Evolutionary conservation across 2,888 invertebrate genomes (phyloP).

Genomic region (Meliscaeva auricollis): DNA sequence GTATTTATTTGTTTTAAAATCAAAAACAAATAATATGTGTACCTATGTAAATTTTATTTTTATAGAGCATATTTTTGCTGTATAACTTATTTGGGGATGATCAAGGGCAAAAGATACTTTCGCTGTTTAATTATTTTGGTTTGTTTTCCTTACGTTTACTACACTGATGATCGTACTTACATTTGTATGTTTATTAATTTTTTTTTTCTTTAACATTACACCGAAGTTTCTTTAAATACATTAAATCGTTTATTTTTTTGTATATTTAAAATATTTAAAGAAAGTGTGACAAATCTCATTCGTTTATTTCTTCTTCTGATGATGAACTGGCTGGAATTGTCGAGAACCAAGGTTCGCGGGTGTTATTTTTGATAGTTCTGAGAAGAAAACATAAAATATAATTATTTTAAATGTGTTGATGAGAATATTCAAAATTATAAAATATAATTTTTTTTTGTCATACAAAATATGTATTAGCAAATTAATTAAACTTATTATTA

Average conservation of each 20-base stretch:
- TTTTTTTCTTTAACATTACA: slow-evolving; percentile 6
- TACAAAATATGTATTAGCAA: no score
- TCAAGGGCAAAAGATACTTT: slow-evolving; percentile 58
- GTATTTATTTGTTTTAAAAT: slow-evolving; percentile 3
- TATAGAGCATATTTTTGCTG: slow-evolving; percentile 11
- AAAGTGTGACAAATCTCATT: slow-evolving; percentile 85
- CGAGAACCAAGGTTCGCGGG: slow-evolving; percentile 87
- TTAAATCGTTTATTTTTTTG: slow-evolving; percentile 53
- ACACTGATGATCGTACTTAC: slow-evolving; percentile 64
- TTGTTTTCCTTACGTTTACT: slow-evolving; percentile 38
- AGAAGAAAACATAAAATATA: slow-evolving; percentile 15
- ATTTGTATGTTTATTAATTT: slow-evolving; percentile 31
- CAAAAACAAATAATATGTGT: not conserved
- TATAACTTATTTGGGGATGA: slow-evolving; percentile 41
- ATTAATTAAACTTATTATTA: no score
- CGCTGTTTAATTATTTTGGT: slow-evolving; percentile 52
- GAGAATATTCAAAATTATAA: not conserved
- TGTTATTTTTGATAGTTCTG: slow-evolving; percentile 85
- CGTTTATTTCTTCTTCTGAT: slow-evolving; percentile 84
- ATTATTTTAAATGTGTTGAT: not conserved
- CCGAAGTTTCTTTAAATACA: slow-evolving; percentile 69
- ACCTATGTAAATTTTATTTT: not conserved
- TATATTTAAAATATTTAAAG: slow-evolving; percentile 79
- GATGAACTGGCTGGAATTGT: slow-evolving; percentile 87
- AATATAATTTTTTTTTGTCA: no score